Base-by-base conservation (phyloP, 2,113 vertebrate genomes). In the Capra hircus region DNA sequence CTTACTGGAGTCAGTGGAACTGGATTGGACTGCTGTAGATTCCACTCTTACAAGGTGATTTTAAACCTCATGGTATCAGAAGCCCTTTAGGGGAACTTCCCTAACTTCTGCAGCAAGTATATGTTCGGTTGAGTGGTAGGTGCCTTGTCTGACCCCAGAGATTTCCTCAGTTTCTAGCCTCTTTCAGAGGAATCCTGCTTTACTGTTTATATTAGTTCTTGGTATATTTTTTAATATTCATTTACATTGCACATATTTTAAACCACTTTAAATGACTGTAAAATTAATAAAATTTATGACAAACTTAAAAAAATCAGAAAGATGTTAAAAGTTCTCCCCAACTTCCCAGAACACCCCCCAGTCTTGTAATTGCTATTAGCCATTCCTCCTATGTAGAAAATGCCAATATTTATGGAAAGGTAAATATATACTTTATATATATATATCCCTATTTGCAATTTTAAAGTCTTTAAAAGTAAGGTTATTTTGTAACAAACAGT, bases 391-490 rank as follows among this genome's bases (percentile, higher is more conserved):
- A 1, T 94, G 14, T 19, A 85, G 90, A 96, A 96, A 88, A 95
- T 80, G n/a, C 12, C 40, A 80, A 0, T 50, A 10, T 33, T 77
- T 78, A 55, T 7, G 21, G 36, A 88, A 81, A 64, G 25, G 43
- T 64, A 80, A 88, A 10, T 7, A 59, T 28, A 36, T 30, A 48
- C n/a, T 81, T 89, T 85, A 89, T 83, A 4, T 80, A 89, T 83
- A 4, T 80, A 64, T 80, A 48, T 48, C 13, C 40, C 36, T 67
- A 53, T 78, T 91, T 90, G 15, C 86, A 36, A 36, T 53, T 93
- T 74, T 59, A 91, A 89, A 90, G 55, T 81, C 78, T 96, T 23
- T 91, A 71, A 90, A 94, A 95, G 57, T 81, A 84, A 90, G 53
- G 16, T 89, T 96, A 78, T 88, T 74, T 88, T 97, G 21, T 95